These are phyloP conservation scores for Drosophila percnosoma DNA, from an alignment of 2,888 invertebrate genomes.

Conservation along the genomic window DNA sequence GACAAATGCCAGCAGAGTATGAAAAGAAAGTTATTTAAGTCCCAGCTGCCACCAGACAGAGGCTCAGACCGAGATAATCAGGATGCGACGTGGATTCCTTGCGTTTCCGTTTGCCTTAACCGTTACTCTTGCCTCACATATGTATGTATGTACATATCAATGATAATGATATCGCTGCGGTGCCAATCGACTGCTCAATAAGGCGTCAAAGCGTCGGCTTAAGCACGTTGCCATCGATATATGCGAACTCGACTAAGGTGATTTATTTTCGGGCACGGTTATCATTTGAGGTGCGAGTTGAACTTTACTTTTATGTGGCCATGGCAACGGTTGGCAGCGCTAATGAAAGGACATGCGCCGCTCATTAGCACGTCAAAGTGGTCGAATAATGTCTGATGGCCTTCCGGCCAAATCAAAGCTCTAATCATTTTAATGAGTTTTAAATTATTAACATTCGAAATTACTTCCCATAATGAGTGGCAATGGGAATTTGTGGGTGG, in stretches of 20 bases:
- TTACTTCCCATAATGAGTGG: conserved; percentile 32
- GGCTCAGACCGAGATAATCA: conserved; percentile 57
- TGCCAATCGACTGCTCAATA: conserved; percentile 75
- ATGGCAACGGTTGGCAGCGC: conserved; percentile 14
- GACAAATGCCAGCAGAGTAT: conserved; percentile 28
- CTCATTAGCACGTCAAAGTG: conserved; percentile 59
- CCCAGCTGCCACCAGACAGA: conserved; percentile 36
- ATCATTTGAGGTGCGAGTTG: neutral
- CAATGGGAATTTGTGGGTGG: neutral
- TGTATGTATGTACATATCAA: conserved; percentile 35
- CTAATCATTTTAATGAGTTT: conserved; percentile 73
- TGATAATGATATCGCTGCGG: conserved; percentile 70
- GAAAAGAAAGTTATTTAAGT: conserved; percentile 67
- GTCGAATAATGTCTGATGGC: conserved; percentile 33
- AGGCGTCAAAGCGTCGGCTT: conserved; percentile 47
- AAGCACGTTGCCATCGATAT: conserved; percentile 46
- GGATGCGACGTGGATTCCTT: conserved; percentile 46
- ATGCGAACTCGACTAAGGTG: conserved; percentile 14
- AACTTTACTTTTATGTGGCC: conserved; percentile 11
- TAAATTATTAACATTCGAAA: conserved; percentile 73
- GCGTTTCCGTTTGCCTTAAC: conserved; percentile 44
- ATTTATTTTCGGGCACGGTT: conserved; percentile 8
- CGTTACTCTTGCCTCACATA: neutral
- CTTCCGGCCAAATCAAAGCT: conserved; percentile 68
- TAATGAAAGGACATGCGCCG: conserved; percentile 54